Evolutionary conservation across 2,113 vertebrate species (phyloP).

Genomic region (Zosterops lateralis): DNA sequence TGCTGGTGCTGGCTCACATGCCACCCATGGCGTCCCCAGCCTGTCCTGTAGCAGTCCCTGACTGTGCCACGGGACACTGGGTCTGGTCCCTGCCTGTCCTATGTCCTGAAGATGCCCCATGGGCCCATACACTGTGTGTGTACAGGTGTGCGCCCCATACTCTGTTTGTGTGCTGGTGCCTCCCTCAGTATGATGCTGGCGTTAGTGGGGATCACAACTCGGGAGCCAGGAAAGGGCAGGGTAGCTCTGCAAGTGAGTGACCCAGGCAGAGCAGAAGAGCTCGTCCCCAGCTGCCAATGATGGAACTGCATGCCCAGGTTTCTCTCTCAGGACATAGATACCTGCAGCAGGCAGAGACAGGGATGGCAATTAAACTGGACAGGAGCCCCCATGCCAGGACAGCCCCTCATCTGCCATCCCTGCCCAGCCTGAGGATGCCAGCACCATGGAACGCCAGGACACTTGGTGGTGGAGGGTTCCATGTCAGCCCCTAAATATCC

Average conservation of each 20-base stretch:
- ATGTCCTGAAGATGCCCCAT: neutral
- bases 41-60: rapidly evolving
- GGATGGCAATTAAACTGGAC: neutral
- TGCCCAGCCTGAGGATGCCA: neutral
- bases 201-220: neutral
- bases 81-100: neutral
- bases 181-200: rapidly evolving
- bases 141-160: neutral
- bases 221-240: neutral
- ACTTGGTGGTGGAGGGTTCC: rapidly evolving
- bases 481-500: neutral
- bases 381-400: neutral
- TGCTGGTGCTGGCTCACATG: neutral
- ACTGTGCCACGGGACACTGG: neutral
- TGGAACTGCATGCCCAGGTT: neutral
- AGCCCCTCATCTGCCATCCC: neutral
- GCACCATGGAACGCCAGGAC: rapidly evolving
- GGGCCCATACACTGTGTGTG: rapidly evolving
- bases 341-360: neutral
- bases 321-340: neutral
- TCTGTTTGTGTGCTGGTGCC: neutral
- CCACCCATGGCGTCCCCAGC: neutral
- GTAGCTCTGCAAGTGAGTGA: neutral
- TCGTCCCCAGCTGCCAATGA: rapidly evolving
- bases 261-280: neutral